Percentiles rank a stretch among this genome's conserved stretches.
Evolutionary conservation across 2,888 invertebrate species (phyloP).

Genomic region (Drosophila stalkeri): DNA sequence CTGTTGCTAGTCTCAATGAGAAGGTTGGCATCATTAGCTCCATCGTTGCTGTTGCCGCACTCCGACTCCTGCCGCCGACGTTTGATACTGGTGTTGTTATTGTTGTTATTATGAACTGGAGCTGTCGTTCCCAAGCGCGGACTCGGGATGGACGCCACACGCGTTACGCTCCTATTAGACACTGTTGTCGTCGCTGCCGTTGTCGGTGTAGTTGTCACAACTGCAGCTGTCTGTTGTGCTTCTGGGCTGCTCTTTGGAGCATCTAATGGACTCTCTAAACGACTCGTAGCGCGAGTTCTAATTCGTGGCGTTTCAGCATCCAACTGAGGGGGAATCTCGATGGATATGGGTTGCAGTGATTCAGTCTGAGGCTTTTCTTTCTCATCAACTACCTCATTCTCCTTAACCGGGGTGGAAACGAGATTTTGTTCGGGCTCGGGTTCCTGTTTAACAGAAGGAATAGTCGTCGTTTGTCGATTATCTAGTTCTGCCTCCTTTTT

Average conservation of each 20-base stretch:
- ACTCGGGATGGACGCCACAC: conserved; percentile 71
- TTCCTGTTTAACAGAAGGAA: conserved; percentile 36
- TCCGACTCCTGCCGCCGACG: conserved; percentile 93
- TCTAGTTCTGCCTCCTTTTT: conserved; percentile 43
- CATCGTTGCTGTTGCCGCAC: conserved; percentile 84
- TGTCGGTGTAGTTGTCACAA: conserved; percentile 13
- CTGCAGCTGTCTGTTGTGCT: conserved; percentile 49
- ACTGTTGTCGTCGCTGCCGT: conserved; percentile 52
- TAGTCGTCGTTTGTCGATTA: neutral
- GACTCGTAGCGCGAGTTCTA: conserved; percentile 89
- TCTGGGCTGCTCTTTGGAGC: conserved; percentile 75
- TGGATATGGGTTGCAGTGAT: conserved; percentile 89
- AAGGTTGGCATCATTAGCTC: conserved; percentile 40
- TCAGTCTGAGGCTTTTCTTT: conserved; percentile 46
- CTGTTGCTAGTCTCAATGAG: conserved; percentile 22
- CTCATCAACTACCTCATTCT: conserved; percentile 29
- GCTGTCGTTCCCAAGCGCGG: conserved; percentile 69
- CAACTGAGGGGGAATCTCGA: conserved; percentile 91
- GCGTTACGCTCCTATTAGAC: conserved; percentile 50
- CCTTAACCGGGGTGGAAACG: conserved; percentile 13
- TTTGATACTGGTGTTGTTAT: conserved; percentile 84
- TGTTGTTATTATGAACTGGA: conserved; percentile 34
- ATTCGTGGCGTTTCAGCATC: conserved; percentile 86
- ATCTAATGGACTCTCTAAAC: conserved; percentile 89
- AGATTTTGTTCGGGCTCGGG: conserved; percentile 29